Base-by-base conservation (phyloP, 1,140 invertebrate species). In the Procambarus clarkii region DNA sequence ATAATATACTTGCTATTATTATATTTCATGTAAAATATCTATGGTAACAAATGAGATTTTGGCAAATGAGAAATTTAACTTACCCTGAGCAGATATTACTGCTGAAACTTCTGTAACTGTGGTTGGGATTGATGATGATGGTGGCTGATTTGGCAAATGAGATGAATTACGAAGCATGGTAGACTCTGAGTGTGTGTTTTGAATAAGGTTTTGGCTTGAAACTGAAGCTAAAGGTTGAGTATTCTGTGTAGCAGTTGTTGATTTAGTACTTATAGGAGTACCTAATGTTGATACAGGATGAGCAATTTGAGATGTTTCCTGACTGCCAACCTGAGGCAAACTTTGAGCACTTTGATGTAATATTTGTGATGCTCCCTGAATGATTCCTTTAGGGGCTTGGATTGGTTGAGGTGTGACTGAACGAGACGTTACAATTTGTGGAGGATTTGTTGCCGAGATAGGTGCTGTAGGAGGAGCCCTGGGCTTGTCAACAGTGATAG, bases 391-490 rank as follows among this genome's bases (percentile, higher is more conserved):
- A 15, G 78, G 24, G 78, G 86, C 24, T 21, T 79, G 15, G 15
- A 46, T 50, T 24, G 64, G 54, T 18, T 80, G 78, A 74, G 91
- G 46, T n/a, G 91, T 58, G 18, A 88, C 54, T 82, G 91, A 44
- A 24, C 58, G 84, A 71, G 50, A 18, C 0, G 86, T 64, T 44
- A 44, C 44, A 34, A 46, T 50, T 18, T 60, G 60, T 71, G 79
- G 60, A 64, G 87, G 46, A 46, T 24, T 50, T 18, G 76, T 58
- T 11, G 69, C 69, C 24, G 24, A 78, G 8, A 69, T 85, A 18
- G 81, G 89, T 3, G 77, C 81, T 60, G 79, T 71, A 7, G 71
- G 34, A 60, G 90, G 58, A 58, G 90, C 24, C 45, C 60, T 82
- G 71, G 50, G 45, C 34, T 46, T 48, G 46, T 79, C 48, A n/a